These are phyloP conservation scores for Strix occidentalis DNA, from an alignment of 2,797 vertebrate species.

Conservation along the genomic window DNA sequence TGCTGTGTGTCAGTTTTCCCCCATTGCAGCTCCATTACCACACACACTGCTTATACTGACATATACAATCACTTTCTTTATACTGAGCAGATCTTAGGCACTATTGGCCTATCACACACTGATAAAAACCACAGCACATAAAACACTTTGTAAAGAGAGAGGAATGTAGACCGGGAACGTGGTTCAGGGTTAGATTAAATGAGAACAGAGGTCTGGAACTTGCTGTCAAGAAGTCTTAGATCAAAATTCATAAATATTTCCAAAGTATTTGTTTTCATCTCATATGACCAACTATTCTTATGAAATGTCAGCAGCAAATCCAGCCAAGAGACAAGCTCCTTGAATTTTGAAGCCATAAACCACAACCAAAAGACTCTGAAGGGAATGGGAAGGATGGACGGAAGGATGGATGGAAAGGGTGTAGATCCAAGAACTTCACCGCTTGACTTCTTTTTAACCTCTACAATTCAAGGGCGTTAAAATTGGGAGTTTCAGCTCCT, in stretches of 20 bases:
- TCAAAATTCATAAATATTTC: conserved; percentile 28
- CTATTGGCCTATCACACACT: neutral
- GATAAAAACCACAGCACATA: neutral
- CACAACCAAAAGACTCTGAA: neutral
- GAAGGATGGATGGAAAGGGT: neutral
- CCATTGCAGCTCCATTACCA: neutral
- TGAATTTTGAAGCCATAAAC: neutral
- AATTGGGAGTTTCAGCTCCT: neutral
- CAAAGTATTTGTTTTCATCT: conserved; percentile 25
- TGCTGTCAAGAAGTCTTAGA: neutral
- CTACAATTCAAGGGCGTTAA: neutral
- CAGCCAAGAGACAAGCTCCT: neutral
- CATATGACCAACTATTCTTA: neutral
- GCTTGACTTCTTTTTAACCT: neutral
- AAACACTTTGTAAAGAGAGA: neutral
- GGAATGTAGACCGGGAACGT: neutral
- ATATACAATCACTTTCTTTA: neutral
- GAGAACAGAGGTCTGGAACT: conserved; percentile 27
- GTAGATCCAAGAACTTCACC: neutral
- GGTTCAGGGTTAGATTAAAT: neutral
- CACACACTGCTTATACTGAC: neutral
- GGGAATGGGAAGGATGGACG: neutral
- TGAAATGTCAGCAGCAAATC: neutral
- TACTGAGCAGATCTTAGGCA: neutral
- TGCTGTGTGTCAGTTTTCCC: conserved; percentile 61